Conservation (phyloP, 1,140 invertebrate genomes). For the Hyphantria cunea region DNA sequence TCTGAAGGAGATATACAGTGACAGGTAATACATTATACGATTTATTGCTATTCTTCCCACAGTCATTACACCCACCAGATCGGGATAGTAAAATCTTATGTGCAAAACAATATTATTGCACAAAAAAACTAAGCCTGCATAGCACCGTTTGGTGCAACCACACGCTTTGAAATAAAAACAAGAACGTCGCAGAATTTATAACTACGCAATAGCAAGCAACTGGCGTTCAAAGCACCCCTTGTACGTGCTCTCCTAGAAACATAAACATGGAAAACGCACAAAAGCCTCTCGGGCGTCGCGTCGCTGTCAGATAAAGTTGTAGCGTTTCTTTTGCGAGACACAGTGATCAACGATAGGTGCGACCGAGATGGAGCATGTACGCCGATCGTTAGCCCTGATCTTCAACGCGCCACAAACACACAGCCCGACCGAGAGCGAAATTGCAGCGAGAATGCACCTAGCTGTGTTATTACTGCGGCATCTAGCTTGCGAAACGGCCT, state of each 20-base stretch:
- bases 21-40: conserved; percentile 1
- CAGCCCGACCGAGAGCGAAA: conserved; percentile 80
- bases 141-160: conserved; percentile 57
- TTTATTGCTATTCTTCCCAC: conserved; percentile 25
- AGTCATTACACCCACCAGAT: conserved; percentile 3
- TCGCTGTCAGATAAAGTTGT: conserved; percentile 79
- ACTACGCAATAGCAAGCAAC: conserved; percentile 59
- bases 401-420: conserved; percentile 81
- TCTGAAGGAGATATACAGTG: not conserved
- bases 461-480: conserved; percentile 73
- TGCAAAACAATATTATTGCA: conserved; percentile 44
- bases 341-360: conserved; percentile 44
- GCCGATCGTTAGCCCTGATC: conserved; percentile 81
- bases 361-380: conserved; percentile 59
- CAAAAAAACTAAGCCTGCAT: conserved; percentile 36
- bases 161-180: conserved; percentile 67
- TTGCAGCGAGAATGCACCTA: conserved; percentile 81
- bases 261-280: conserved; percentile 80
- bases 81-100: conserved; percentile 25
- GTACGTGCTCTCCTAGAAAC: conserved; percentile 78
- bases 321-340: conserved; percentile 76
- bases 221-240: conserved; percentile 75
- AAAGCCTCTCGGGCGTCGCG: conserved; percentile 76
- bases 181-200: conserved; percentile 66
- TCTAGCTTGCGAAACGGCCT: conserved; percentile 64